Evolutionary conservation across 1,140 invertebrate species (phyloP), one percentile per base, ranked within the genome.

Genomic region (Apolygus lucorum): DNA sequence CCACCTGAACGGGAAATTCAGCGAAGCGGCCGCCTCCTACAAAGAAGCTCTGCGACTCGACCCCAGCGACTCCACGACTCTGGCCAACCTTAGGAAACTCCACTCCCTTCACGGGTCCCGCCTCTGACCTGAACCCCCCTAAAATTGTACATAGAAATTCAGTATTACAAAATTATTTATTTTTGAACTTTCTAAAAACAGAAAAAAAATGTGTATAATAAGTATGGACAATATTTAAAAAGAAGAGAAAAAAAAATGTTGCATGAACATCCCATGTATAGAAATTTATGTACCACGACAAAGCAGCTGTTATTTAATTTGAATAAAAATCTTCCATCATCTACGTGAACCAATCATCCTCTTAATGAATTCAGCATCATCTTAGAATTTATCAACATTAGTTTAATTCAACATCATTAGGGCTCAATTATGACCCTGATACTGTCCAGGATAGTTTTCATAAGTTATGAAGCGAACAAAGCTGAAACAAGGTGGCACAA

Each of bases 1-100:
- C 25, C 94, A 96, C 80, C 81, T 96, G 63, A 93, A 95, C 78
- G 91, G 91, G 11, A 94, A 95, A 81, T 89, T 92, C 70, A 80
- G 81, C 17, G 90, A 95, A 76, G 95, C 95, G 0, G 90, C 91
- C 26, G 79, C 84, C 4, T 89, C 90, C 66, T 97, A 97, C 78
- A 81, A 89, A 69, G 84, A 87, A 75, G 93, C 94, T 0, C 81
- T 96, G 52, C 81, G 85, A 70, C 80, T 96, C 2, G 88, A 93
- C 75, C 93, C 94, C 0, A 87, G 89, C 67, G 93, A 96, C 79
- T 82, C 84, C 25, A 91, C 93, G 26, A 95, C 93, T 22, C 82
- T 91, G 74, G 90, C 87, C 67, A 97, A 97, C 81, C 83, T 97
- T 22, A 86, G 89, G 76, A 92, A 95, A 81, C 84, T 96, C 72